phyloP scores from a whole-genome alignment of 2,888 invertebrate genomes.

The Brachypalpus laphriformis region DNA sequence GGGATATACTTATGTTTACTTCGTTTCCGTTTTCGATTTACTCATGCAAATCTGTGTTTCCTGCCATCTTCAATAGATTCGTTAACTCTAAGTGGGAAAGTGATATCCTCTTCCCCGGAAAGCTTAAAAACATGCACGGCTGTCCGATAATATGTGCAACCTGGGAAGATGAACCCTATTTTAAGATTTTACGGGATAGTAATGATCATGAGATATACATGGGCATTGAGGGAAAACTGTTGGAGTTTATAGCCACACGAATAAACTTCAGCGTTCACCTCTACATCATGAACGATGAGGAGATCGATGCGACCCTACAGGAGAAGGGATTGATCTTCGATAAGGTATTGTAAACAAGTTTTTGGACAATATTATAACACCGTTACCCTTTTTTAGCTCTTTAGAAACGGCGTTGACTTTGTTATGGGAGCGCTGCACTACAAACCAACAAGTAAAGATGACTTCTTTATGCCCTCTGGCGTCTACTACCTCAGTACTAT shows the following conservation, averaged over 20 bases:
- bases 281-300: constrained; percentile 75
- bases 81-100: constrained; percentile 69
- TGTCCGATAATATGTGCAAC: constrained; percentile 79
- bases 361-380: background rate
- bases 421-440: constrained; percentile 78
- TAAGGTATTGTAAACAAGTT: constrained; percentile 71
- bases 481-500: constrained; percentile 77
- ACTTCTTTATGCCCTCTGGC: constrained; percentile 76
- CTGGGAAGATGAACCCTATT: constrained; percentile 78
- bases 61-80: constrained; percentile 76
- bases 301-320: constrained; percentile 76
- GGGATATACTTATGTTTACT: constrained; percentile 75
- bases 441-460: constrained; percentile 64
- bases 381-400: constrained; percentile 75
- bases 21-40: constrained; percentile 77
- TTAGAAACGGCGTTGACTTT: constrained; percentile 76
- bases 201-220: background rate
- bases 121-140: constrained; percentile 76
- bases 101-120: constrained; percentile 73
- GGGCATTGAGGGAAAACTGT: constrained; percentile 77
- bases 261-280: constrained; percentile 77
- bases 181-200: constrained; percentile 57
- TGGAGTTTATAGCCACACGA: constrained; percentile 76
- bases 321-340: constrained; percentile 75
- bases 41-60: constrained; percentile 74